Evolutionary conservation across 35 echinoderm and acorn worm species (phyloP).

Genomic region (Heliocidaris erythrogramma): DNA sequence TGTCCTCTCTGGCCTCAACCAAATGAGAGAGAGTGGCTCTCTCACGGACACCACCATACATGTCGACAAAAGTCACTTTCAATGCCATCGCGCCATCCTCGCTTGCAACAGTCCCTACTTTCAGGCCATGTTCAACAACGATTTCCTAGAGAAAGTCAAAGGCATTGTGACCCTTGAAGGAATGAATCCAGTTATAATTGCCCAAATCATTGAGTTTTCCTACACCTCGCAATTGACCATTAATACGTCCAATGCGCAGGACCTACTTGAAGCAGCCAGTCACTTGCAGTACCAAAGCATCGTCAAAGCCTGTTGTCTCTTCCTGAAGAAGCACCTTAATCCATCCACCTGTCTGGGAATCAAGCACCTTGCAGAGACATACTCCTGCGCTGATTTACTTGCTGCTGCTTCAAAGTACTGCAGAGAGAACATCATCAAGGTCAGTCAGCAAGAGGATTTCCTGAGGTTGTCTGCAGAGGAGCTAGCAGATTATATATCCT

Average conservation of each 20-base stretch:
- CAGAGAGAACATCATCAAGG: constrained; percentile 51
- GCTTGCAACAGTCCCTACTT: constrained; percentile 81
- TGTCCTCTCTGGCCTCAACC: constrained; percentile 53
- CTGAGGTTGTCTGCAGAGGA: constrained; percentile 45
- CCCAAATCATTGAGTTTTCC: constrained; percentile 67
- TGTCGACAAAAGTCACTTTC: constrained; percentile 22
- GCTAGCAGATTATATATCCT: constrained; percentile 62
- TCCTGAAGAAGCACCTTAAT: constrained; percentile 68
- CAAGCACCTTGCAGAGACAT: constrained; percentile 56
- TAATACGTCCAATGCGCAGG: constrained; percentile 66
- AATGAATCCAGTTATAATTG: constrained; percentile 51
- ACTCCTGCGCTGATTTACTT: constrained; percentile 51
- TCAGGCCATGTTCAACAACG: constrained; percentile 74
- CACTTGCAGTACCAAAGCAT: constrained; percentile 67
- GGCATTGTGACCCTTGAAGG: constrained; percentile 58
- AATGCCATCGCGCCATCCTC: constrained; percentile 71
- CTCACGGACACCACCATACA: constrained; percentile 72
- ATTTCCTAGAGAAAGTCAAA: constrained; percentile 67
- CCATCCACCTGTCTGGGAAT: constrained; percentile 78
- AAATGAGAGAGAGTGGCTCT: constrained; percentile 65
- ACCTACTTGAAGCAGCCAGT: constrained; percentile 59
- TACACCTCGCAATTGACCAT: constrained; percentile 73
- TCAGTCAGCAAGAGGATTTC: constrained; percentile 68
- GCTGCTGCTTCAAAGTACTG: constrained; percentile 44
- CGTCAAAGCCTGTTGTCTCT: constrained; percentile 69